These are phyloP conservation scores for Chaetodon auriga DNA, from an alignment of 2,113 vertebrate genomes.

Conservation along the genomic window DNA sequence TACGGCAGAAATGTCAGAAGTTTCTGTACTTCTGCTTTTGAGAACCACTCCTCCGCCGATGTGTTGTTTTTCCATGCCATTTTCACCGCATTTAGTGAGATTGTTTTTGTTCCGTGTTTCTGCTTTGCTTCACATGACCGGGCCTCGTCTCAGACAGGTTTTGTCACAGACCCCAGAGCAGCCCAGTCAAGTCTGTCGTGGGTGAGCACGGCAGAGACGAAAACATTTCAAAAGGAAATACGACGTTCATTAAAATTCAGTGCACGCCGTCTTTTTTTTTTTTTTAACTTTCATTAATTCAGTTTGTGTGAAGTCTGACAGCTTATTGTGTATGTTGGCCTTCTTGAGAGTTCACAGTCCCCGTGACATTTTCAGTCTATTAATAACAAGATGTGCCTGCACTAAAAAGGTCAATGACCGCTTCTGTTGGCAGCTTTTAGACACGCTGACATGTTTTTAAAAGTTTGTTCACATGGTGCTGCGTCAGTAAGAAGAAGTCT, in stretches of 20 bases:
- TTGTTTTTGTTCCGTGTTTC: slow-evolving; percentile 45
- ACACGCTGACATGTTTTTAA: slow-evolving; percentile 2
- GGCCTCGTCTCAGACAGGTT: neutral
- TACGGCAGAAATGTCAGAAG: slow-evolving; percentile 41
- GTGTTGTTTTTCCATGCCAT: slow-evolving; percentile 26
- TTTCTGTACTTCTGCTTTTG: slow-evolving; percentile 56
- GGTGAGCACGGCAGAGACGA: slow-evolving; percentile 12
- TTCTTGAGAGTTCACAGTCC: neutral
- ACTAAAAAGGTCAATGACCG: slow-evolving; percentile 26
- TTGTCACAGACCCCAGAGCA: neutral
- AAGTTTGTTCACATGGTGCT: neutral
- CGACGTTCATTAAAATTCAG: neutral
- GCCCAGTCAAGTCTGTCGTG: neutral
- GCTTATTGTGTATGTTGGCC: neutral
- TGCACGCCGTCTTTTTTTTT: neutral
- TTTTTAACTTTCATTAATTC: slow-evolving; percentile 3
- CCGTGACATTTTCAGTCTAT: slow-evolving; percentile 22
- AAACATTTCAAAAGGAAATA: neutral
- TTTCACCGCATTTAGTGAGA: slow-evolving; percentile 17
- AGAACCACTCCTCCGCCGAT: neutral
- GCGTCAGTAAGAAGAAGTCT: neutral
- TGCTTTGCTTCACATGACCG: slow-evolving; percentile 36
- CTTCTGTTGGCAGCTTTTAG: slow-evolving; percentile 19
- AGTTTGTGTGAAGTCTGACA: neutral
- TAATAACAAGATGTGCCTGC: slow-evolving; percentile 6